phyloP scores from a whole-genome alignment of 2,888 invertebrate genomes.

The Apodemia duryi region DNA sequence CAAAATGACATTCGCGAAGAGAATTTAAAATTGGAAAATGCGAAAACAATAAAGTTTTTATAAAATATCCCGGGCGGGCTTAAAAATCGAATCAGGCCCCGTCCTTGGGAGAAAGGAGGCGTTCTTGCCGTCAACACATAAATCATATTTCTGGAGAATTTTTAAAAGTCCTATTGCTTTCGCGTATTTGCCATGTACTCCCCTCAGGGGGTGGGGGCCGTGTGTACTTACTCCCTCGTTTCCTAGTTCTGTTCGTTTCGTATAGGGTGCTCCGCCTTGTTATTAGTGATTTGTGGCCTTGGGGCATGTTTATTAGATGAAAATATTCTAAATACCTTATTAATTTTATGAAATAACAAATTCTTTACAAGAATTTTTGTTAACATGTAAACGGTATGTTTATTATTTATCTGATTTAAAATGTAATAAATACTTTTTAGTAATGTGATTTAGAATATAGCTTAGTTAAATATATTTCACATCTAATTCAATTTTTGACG shows the following conservation, averaged over 20 bases:
- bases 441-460: no score
- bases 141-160: constrained; percentile 80
- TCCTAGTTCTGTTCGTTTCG: constrained; percentile 65
- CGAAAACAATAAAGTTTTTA: constrained; percentile 39
- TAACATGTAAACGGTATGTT: background rate
- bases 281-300: constrained; percentile 38
- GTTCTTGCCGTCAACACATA: constrained; percentile 76
- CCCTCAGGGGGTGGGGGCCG: constrained; percentile 54
- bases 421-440: no score
- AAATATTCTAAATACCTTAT: constrained; percentile 21
- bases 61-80: no score
- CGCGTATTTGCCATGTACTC: constrained; percentile 80
- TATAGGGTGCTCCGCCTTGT: constrained; percentile 47
- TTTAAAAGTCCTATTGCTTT: constrained; percentile 81
- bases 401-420: background rate
- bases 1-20: no score
- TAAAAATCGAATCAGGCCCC: constrained; percentile 78
- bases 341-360: background rate
- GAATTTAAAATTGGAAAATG: no score
- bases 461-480: no score
- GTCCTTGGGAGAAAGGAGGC: constrained; percentile 71
- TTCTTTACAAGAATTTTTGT: background rate
- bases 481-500: no score
- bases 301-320: constrained; percentile 25
- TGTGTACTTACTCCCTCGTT: constrained; percentile 79